Base-by-base conservation (phyloP, 37 sponge, comb jelly and placozoan genomes). In the Halisarca cf. caerulea region DNA sequence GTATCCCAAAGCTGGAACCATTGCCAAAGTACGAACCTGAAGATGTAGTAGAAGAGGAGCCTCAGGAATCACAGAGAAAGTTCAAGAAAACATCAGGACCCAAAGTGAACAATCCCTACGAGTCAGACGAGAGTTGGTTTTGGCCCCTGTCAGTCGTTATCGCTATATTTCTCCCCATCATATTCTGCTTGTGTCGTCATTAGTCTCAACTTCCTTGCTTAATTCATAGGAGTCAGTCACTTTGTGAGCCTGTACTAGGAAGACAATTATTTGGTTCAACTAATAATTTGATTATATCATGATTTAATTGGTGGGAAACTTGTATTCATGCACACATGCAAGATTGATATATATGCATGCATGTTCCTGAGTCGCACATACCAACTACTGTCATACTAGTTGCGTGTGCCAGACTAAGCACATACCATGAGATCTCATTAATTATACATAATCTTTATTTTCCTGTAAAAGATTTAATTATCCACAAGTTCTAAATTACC, bases 81-180 rank as follows among this genome's bases (percentile, higher is more conserved):
- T 94, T 91, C 80, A 89, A 92, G 85, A 83, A 85, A 41, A 89
- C 91, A 14, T 98, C 99, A 6, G 94, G 99, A 0, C 96, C 93
- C 3, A 78, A 70, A 66, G 71, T 39, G 15, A 55, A 51, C 0
- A 90, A 94, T 58, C 99, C 99, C 0, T 98, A 98, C 73, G 88
- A 86, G 42, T 90, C 95, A 30, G 93, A 96, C 40, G 94, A 93
- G 21, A 90, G 90, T 80, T 94, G 95, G 89, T 90, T 96, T 36
- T 87, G 86, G 91, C 99, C 99, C 25, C 87, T 98, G 79, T 86
- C 94, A 2, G 88, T 96, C 58, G 92, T 90, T 32, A 77, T 95
- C n/a, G 99, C 94, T 42, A 66, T 98, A 58, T 93, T 98, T 53
- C 81, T 98, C 14, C 99, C 99, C 27, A 84, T 94, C 58, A 62